Base-by-base conservation (phyloP, 2,113 vertebrate genomes). In the Psammodynastes pulverulentus region DNA sequence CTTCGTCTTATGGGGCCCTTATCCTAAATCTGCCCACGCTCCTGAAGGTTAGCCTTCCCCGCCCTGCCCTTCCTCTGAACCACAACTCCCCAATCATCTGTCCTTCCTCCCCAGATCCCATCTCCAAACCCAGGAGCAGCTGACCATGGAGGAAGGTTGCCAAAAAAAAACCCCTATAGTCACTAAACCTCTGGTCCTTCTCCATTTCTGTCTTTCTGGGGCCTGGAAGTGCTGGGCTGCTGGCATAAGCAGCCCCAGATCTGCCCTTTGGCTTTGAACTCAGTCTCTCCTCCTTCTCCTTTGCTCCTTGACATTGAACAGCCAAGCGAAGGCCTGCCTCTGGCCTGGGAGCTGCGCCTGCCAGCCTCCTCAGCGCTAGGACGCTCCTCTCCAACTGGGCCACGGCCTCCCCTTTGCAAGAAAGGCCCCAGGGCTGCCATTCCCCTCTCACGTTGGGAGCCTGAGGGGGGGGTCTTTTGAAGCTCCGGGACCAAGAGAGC, bases 371-470 rank as follows among this genome's bases (percentile, higher is more conserved):
- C 95, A 94, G 87, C 91, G 92, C 86, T 90, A 93, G 72, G 88
- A 92, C 24, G 90, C 93, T 94, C 58, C 93, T 93, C 93, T 96
- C 95, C 0, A 67, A 62, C 53, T 79, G 0, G 49, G 95, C 94
- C 94, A 5, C 92, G 91, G 86, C 94, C 95, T 94, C 86, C 86
- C 48, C 94, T 95, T 86, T 0, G 24, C 21, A 15, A 15, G 24
- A 54, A 45, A 15, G n/a, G 52, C 52, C 39, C 92, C 95, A 26
- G 84, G 97, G 96, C 96, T 95, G 94, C 95, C 91, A 96, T 95
- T 94, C 97, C 97, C 93, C 96, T 95, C 95, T 92, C 97, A 98
- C 97, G 97, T 98, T 98, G 94, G 90, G 9, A 21, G 43, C 9
- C 7, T 3, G 9, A 12, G 8, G 43, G 39, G 17, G 0, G 58